Conservation (phyloP, 2,113 vertebrate genomes). For the Oreotrochilus melanogaster region DNA sequence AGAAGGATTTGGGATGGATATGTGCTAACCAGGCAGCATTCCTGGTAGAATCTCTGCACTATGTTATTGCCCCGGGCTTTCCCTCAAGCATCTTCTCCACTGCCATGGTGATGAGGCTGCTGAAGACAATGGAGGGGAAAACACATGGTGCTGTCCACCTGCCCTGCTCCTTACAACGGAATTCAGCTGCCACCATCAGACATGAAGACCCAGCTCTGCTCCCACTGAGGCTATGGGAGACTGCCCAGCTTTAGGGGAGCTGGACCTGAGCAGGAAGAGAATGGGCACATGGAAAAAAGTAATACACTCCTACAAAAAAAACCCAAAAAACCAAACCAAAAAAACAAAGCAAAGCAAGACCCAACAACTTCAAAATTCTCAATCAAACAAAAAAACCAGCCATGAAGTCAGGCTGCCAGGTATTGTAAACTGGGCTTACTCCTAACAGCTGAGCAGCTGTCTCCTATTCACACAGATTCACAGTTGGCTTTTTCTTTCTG, state of each 20-base stretch:
- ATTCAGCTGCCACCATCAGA: neutral
- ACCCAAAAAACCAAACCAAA: neutral
- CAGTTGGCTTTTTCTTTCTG: neutral
- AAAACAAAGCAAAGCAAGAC: neutral
- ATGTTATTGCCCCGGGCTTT: neutral
- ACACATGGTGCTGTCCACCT: neutral
- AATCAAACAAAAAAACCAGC: neutral
- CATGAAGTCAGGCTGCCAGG: neutral
- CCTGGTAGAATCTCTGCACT: neutral
- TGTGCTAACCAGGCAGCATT: rapidly evolving
- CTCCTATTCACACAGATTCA: neutral
- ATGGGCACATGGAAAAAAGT: neutral
- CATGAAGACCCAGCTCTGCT: neutral
- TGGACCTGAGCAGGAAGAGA: neutral
- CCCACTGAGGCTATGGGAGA: neutral
- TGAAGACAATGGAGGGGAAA: neutral
- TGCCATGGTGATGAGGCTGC: neutral
- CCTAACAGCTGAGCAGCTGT: neutral
- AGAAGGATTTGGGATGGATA: neutral
- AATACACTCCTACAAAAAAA: too few species aligned
- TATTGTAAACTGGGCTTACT: neutral
- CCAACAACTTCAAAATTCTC: neutral
- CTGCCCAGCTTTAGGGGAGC: neutral
- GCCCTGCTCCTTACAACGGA: neutral
- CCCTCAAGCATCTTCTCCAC: neutral